Evolutionary conservation across 2,113 vertebrate species (phyloP).

Genomic region (Pygathrix nemaeus): DNA sequence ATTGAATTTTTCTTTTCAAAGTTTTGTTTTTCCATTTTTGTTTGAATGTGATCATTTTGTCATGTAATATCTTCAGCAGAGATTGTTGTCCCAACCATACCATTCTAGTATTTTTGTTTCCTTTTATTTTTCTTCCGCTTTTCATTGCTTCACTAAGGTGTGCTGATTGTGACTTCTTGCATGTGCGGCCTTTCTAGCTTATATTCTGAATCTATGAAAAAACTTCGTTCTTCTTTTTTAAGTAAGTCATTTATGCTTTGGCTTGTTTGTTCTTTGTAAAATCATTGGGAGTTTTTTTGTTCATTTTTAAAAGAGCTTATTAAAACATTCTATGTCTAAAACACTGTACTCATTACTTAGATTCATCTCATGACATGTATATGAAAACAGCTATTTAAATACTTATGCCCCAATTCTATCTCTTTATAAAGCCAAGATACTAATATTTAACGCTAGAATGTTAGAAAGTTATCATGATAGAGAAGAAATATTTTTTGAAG

Average conservation of each 20-base stretch:
- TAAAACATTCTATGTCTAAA: neutral
- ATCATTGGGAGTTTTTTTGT: neutral
- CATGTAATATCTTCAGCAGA: constrained; percentile 67
- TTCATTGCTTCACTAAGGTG: constrained; percentile 90
- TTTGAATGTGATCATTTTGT: constrained; percentile 51
- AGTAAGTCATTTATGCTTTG: constrained; percentile 90
- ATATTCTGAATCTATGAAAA: constrained; percentile 94
- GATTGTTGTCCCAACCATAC: constrained; percentile 66
- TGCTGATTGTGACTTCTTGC: constrained; percentile 91
- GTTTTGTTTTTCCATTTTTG: constrained; percentile 21
- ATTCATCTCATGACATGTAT: neutral
- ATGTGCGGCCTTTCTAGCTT: constrained; percentile 87
- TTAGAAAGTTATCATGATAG: neutral
- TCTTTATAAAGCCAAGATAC: neutral
- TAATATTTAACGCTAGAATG: neutral
- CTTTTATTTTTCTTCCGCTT: constrained; percentile 79
- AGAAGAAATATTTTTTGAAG: neutral
- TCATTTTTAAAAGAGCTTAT: constrained; percentile 24
- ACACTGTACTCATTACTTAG: neutral
- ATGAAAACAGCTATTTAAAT: constrained; percentile 41
- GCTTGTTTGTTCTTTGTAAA: constrained; percentile 53
- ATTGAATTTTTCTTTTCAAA: neutral
- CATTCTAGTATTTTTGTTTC: constrained; percentile 83
- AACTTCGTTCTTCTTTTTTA: constrained; percentile 90
- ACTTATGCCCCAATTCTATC: neutral